Evolutionary conservation across 2,797 vertebrate species (phyloP), one percentile per base, ranked within the genome.

Genomic region (Tokudaia tokunoshimensis): DNA sequence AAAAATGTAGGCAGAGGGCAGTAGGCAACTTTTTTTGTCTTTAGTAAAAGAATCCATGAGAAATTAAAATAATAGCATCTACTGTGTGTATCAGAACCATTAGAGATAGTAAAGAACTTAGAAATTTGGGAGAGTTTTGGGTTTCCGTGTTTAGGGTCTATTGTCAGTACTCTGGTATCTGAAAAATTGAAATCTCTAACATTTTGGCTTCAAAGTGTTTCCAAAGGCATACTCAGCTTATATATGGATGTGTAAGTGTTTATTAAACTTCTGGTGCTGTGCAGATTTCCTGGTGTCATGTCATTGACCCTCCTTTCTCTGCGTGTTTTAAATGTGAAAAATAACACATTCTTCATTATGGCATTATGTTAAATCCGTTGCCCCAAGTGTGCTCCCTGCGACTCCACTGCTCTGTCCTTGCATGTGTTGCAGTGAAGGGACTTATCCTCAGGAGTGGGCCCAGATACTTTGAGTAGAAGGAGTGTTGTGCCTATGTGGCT

Each of bases 381-480:
- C 87, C 20, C 59, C 6, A 44, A 57, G 44, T 8, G 1, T 2
- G 24, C 1, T 41, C 15, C 10, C 34, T 59, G 72, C 47, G 63
- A 4, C 55, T 37, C 22, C 26, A 2, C 19, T 2, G 65, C 55
- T 80, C 10, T 19, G 13, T 5, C 20, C 10, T 61, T 61, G 76
- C 3, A 14, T 14, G 29, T 15, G 24, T 88, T 47, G 34, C 31
- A 61, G 26, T 63, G 50, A 81, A 29, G 44, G 24, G 88, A 80
- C 89, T 88, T 85, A 47, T 76, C 80, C 29, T 85, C 88, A 47
- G 88, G 94, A 91, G 72, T 88, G 78, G 59, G 61, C 59, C 80
- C 41, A 10, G 75, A 75, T 76, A 34, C 89, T 97, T 92, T 94
- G 94, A 89, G 86, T 57, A 85, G 88, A 31, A 90, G 41, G n/a